These are phyloP conservation scores for Andrena bicolor DNA, from an alignment of 2,888 invertebrate genomes.

Conservation along the genomic window DNA sequence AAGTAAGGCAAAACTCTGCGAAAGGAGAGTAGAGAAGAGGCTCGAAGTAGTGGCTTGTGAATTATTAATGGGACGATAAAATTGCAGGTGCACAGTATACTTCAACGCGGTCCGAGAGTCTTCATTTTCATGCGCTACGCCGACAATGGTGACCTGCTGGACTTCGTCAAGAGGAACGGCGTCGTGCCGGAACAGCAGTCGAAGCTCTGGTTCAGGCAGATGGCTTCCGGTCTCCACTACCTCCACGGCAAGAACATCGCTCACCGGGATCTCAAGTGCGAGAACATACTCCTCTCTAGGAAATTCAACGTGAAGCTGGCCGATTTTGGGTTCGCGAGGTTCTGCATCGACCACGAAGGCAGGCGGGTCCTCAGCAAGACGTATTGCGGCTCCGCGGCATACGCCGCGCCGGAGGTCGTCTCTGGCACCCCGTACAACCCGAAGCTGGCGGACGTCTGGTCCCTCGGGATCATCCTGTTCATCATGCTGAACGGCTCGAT, in stretches of 20 bases:
- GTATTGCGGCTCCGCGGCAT: constrained; percentile 98
- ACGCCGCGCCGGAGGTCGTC: constrained; percentile 98
- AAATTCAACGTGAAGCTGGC: constrained; percentile 96
- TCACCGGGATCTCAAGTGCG: constrained; percentile 97
- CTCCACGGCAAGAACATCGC: constrained; percentile 94
- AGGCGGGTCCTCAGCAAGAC: constrained; percentile 93
- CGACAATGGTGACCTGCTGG: constrained; percentile 95
- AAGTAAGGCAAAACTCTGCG: constrained; percentile 82
- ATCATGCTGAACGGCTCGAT: constrained; percentile 97
- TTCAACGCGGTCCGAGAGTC: constrained; percentile 93
- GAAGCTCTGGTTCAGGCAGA: constrained; percentile 94
- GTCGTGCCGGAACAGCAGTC: constrained; percentile 92
- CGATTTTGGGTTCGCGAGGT: constrained; percentile 97
- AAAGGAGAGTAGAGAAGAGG: background rate
- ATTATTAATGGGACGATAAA: background rate
- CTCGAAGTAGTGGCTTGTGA: background rate
- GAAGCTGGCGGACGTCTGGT: constrained; percentile 97
- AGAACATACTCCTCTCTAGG: constrained; percentile 94
- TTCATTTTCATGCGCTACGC: constrained; percentile 96
- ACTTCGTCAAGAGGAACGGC: constrained; percentile 92
- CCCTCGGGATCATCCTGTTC: constrained; percentile 95
- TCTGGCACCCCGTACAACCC: constrained; percentile 95
- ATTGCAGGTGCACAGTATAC: constrained; percentile 93
- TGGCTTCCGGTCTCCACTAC: constrained; percentile 93
- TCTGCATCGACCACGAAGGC: constrained; percentile 90